Percentiles rank a stretch among this genome's conserved stretches.
Conservation (phyloP, 2,113 vertebrate genomes). For the Piliocolobus tephrosceles region DNA sequence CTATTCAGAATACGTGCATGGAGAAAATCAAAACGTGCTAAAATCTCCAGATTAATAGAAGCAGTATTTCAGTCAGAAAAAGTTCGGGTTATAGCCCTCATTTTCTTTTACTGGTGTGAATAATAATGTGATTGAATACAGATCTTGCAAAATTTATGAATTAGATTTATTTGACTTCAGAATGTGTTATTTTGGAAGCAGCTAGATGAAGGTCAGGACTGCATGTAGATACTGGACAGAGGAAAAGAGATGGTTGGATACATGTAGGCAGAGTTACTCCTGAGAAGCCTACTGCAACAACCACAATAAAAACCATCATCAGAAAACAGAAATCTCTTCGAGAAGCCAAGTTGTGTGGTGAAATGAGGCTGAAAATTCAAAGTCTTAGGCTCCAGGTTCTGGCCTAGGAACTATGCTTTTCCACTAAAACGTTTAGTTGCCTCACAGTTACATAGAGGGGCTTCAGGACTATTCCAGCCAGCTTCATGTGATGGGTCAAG, state of each 20-base stretch:
- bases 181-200: constrained; percentile 24
- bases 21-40: not conserved
- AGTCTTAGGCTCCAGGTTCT: not conserved
- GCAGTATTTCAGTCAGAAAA: not conserved
- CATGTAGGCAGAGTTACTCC: not conserved
- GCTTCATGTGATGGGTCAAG: not conserved
- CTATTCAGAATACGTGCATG: not conserved
- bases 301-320: not conserved
- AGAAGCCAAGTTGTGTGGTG: not conserved
- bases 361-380: not conserved
- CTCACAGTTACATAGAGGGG: not conserved
- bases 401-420: not conserved
- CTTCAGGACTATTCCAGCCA: not conserved
- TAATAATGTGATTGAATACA: not conserved
- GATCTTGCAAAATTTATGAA: not conserved
- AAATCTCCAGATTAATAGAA: not conserved
- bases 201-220: not conserved
- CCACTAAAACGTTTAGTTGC: not conserved
- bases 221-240: not conserved
- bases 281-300: not conserved
- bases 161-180: not conserved
- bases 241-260: not conserved
- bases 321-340: not conserved
- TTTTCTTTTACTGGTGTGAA: not conserved
- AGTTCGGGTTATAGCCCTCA: not conserved